Evolutionary conservation across 2,888 invertebrate genomes (phyloP).

Genomic region (Physocephala rufipes): DNA sequence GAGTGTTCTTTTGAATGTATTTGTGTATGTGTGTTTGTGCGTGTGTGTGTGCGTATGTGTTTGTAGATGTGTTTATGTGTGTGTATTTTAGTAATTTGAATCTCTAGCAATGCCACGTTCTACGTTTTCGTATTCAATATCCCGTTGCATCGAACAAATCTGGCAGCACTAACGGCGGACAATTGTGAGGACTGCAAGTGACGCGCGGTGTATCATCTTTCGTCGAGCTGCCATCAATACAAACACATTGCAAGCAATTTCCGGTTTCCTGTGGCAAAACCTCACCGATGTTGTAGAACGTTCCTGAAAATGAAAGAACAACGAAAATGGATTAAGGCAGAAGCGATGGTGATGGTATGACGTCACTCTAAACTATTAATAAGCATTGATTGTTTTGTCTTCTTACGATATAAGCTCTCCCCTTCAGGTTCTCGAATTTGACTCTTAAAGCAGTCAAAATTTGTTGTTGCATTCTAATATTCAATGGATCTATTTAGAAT

Average conservation of each 20-base stretch:
- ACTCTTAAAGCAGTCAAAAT: no score
- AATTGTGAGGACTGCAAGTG: conserved; percentile 66
- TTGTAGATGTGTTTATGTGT: conserved; percentile 8
- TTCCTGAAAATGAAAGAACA: conserved; percentile 65
- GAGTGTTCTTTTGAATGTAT: not conserved
- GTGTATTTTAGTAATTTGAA: not conserved
- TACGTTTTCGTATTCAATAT: conserved; percentile 55
- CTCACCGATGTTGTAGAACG: conserved; percentile 73
- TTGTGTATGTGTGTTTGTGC: conserved; percentile 15
- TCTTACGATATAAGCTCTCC: no score
- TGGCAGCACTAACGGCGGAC: conserved; percentile 64
- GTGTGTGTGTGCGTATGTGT: conserved; percentile 20
- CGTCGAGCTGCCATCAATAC: conserved; percentile 70
- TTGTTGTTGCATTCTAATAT: no score
- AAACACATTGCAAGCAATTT: conserved; percentile 76
- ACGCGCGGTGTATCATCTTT: conserved; percentile 64
- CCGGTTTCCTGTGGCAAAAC: conserved; percentile 75
- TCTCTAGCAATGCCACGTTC: no score
- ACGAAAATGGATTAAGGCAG: not conserved
- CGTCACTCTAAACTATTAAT: no score
- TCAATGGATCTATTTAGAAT: no score
- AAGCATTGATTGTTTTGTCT: no score
- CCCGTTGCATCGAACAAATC: conserved; percentile 66
- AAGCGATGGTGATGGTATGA: no score
- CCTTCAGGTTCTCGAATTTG: no score